Base-by-base conservation (phyloP, 2,888 invertebrate species). In the Epinotia ramella region DNA sequence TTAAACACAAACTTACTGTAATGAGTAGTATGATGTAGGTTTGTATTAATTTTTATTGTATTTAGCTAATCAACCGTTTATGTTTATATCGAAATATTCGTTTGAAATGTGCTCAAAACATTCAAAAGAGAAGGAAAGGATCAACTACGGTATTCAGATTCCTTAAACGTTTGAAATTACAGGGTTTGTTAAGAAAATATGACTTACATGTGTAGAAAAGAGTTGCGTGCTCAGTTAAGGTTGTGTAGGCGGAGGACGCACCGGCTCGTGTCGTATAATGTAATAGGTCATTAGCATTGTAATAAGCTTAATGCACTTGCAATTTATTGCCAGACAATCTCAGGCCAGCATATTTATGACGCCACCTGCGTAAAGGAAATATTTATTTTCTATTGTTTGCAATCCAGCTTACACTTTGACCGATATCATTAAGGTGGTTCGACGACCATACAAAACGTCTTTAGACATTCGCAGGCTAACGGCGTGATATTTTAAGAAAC, bases 261-360 rank as follows among this genome's bases (percentile, higher is more conserved):
- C 33, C 1, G 18, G 57, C 59, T 49, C 46, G 63, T 71, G 67
- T 73, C 56, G 63, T 49, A 46, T 74, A 65, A 74, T 68, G 72
- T 77, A 67, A 73, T 73, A 79, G 82, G 81, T 83, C 81, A 79
- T 87, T 86, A 86, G 82, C 84, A 85, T 84, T 81, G 78, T 82
- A 81, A 82, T 77, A 81, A 83, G 82, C 80, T 80, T 83, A 78
- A 83, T 85, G 80, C 81, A 81, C 75, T 79, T 73, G 79, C 80
- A 77, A 82, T 84, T 86, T 84, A 85, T 82, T 83, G 78, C 77
- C 75, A n/a, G 46, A 59, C 40, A 28, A 49, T 40, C 16, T 60
- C 16, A 46, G 57, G 46, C 60, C 16, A 20, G 5, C 49, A 44
- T 67, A 57, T 44, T 59, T 49, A 70, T 64, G 46, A 64, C 44